Evolutionary conservation across 2,888 invertebrate genomes (phyloP), one percentile per base, ranked within the genome.

Genomic region (Volucella zonaria): DNA sequence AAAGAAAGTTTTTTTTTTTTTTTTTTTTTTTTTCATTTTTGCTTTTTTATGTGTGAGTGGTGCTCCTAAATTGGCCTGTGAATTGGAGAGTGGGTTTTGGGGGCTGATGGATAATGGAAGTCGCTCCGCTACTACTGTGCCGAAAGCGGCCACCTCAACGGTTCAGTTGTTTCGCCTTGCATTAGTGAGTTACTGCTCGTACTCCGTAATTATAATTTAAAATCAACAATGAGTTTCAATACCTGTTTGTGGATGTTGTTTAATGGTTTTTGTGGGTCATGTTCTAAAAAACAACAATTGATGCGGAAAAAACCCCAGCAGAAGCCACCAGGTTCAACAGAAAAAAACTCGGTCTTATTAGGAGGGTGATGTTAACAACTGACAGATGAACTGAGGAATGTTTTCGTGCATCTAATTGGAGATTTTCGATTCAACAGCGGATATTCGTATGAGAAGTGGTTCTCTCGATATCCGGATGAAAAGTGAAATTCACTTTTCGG

Each of bases 1-100:
- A 82, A 83, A 83, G 83, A 83, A 83, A 83, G 83, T 83, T 75
- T 40, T 58, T 56, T 31, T 4, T n/a, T n/a, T n/a, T n/a, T n/a
- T n/a, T n/a, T 23, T 2, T 23, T 23, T 23, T n/a, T n/a, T n/a
- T n/a, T n/a, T n/a, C n/a, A 23, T 23, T 23, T 31, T 31, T 31
- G 4, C 6, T 6, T 1, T 31, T 23, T 0, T 31, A 31, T 31
- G 31, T 31, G 31, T 31, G 6, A 31, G 23, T 62, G 45, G 54
- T 59, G 15, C 42, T 76, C 52, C 76, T 52, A 66, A 71, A 76
- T 81, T 82, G 81, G 70, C 47, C 66, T 59, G 73, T 49, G 23
- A 43, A 12, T 45, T 18, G 38, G 47, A 15, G 2, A 23, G 58
- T 58, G 74, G 67, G 52, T 58, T 23, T 61, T 43, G 11, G 52